Conservation (phyloP, 2,113 vertebrate genomes). For the Cheirogaleus medius region DNA sequence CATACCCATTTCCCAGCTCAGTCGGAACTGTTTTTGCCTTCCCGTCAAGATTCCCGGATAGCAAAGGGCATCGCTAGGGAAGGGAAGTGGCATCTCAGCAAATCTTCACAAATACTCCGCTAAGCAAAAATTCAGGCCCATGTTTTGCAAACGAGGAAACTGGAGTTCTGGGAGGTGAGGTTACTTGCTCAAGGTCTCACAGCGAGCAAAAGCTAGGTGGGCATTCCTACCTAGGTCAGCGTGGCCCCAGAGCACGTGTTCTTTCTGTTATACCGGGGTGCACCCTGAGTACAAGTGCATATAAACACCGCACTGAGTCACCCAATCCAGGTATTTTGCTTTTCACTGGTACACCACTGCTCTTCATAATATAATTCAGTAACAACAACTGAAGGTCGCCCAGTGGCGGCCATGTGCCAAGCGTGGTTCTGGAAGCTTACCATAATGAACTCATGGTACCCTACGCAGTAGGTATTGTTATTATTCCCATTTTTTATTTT, state of each 20-base stretch:
- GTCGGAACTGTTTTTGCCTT: not conserved
- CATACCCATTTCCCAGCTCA: not conserved
- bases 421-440: not conserved
- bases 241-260: not conserved
- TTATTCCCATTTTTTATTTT: too few species aligned
- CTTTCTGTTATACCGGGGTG: not conserved
- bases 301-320: not conserved
- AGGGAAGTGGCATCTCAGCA: not conserved
- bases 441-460: not conserved
- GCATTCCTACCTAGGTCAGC: rapidly evolving
- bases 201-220: too few species aligned
- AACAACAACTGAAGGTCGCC: not conserved
- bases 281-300: rapidly evolving
- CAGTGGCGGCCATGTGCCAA: not conserved
- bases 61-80: not conserved
- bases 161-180: not conserved
- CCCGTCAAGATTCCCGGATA: not conserved
- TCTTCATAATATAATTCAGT: not conserved
- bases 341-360: not conserved
- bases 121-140: not conserved
- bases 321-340: rapidly evolving
- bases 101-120: not conserved
- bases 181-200: not conserved
- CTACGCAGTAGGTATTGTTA: not conserved
- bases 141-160: not conserved